Percentiles rank a stretch among this genome's conserved stretches.
Evolutionary conservation across 2,797 vertebrate species (phyloP).

Genomic region (Poecilia wingei): DNA sequence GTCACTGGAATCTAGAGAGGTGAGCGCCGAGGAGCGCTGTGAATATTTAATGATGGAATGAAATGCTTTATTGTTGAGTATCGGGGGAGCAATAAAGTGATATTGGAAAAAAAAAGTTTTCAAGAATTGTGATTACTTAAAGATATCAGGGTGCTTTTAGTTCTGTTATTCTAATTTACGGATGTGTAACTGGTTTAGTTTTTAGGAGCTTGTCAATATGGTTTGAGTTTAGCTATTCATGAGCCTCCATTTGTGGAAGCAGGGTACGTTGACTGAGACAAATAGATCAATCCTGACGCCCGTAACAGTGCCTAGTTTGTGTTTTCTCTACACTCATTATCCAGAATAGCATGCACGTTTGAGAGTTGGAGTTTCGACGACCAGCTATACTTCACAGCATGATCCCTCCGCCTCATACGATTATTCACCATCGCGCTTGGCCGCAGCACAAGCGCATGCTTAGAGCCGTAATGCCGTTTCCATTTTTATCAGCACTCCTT

Average conservation of each 20-base stretch:
- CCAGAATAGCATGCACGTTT: not conserved
- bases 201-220: not conserved
- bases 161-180: not conserved
- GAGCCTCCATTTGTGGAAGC: not conserved
- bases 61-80: constrained; percentile 33
- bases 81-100: not conserved
- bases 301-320: not conserved
- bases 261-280: not conserved
- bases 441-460: not conserved
- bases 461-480: not conserved
- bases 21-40: constrained; percentile 56
- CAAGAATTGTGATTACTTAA: not conserved
- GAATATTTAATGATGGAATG: constrained; percentile 68
- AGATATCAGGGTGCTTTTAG: not conserved
- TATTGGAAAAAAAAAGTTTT: not conserved
- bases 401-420: not conserved
- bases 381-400: not conserved
- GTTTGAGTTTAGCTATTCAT: not conserved
- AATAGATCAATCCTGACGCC: not conserved
- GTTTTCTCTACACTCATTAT: not conserved
- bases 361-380: not conserved
- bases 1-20: constrained; percentile 66
- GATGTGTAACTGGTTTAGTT: not conserved
- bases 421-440: not conserved
- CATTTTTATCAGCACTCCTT: constrained; percentile 16